Evolutionary conservation across 2,888 invertebrate species (phyloP).

Genomic region (Erpobdella octoculata): DNA sequence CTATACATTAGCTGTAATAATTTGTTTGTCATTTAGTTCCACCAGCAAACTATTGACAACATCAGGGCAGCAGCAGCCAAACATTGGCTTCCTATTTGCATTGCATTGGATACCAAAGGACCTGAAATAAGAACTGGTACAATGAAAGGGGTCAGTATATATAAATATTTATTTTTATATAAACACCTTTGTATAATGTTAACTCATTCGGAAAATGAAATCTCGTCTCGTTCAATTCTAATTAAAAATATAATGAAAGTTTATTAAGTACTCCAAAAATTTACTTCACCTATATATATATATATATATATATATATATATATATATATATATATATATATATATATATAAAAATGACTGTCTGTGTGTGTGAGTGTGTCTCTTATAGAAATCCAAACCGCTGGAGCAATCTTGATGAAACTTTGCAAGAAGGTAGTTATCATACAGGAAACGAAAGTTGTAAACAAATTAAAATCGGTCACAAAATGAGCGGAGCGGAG

Average conservation of each 20-base stretch:
- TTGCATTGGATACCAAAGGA: conserved; percentile 89
- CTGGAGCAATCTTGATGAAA: no score
- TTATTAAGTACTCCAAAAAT: neutral
- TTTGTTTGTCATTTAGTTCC: no score
- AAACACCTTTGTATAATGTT: neutral
- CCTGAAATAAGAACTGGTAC: conserved; percentile 91
- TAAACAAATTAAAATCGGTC: no score
- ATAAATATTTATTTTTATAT: neutral
- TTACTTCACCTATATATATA: neutral
- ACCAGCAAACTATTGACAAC: conserved; percentile 24
- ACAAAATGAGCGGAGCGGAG: no score
- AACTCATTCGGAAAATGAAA: neutral
- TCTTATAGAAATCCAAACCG: no score
- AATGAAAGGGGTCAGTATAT: conserved; percentile 71
- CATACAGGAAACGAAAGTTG: no score
- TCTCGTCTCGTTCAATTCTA: neutral
- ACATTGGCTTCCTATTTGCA: conserved; percentile 58
- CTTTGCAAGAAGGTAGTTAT: no score
- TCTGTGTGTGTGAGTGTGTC: no score
- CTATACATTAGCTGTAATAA: no score
- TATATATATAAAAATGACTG: no score
- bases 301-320: neutral
- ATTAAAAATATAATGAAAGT: neutral
- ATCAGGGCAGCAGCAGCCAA: conserved; percentile 25
- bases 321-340: neutral